Base-by-base conservation (phyloP, 1,140 invertebrate species). In the Magallana gigas region DNA sequence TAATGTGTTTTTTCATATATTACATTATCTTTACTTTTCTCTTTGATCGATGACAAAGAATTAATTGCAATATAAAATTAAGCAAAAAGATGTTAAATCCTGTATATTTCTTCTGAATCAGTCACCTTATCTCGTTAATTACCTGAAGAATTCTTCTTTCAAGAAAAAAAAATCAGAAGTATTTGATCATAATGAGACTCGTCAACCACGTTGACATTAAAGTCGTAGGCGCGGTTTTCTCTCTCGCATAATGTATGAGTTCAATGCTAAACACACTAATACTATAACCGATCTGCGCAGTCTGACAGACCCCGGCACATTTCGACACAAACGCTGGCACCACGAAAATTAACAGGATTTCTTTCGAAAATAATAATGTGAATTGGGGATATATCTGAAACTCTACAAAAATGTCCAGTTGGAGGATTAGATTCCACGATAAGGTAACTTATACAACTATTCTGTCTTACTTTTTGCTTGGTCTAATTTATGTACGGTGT, bases 401-500 rank as follows among this genome's bases (percentile, higher is more conserved):
- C 7, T 71, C 68, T 18, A 11, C 36, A 48, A 71, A 71, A 71
- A 71, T 71, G 68, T 71, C 68, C 11, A 71, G 68, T 29, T 71
- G 68, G 68, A 71, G 68, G 68, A 71, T 71, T 29, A 71, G 68
- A 29, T 71, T 71, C 68, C 68, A 71, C 12, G 68, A 71, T 36
- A 71, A 71, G 68, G 68, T 71, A 71, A 71, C 36, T 71, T 29
- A 1, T 71, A 71, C 0, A 29, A 6, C 0, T 71, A 18, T 18
- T 71, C 8, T 71, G 8, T 71, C 1, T 9, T 3, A 48, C 36
- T 48, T 48, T 48, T 2, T 48, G 36, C 36, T 48, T 48, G 36
- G 36, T 48, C 36, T 48, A 48, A 48, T 23, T 71, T 29, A 71
- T 29, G 18, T 1, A 18, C 11, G 23, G 36, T 11, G 8, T 71